Conservation (phyloP, 2,797 vertebrate species). For the Propithecus perrieri region DNA sequence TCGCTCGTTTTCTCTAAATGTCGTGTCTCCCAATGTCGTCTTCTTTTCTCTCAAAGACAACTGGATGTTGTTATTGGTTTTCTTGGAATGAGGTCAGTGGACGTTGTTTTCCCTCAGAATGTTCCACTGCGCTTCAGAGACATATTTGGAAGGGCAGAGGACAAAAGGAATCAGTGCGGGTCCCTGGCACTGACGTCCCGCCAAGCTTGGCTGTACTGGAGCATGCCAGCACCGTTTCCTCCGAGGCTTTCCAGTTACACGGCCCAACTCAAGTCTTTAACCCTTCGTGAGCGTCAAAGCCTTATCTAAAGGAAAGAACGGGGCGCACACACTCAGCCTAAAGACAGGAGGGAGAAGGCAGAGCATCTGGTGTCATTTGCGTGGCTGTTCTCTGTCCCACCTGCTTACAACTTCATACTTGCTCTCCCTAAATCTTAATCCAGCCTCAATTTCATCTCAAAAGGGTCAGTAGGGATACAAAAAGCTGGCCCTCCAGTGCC, state of each 20-base stretch:
- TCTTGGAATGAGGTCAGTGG: constrained; percentile 39
- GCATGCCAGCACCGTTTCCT: neutral
- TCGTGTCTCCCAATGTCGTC: neutral
- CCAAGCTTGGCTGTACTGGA: neutral
- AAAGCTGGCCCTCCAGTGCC: neutral
- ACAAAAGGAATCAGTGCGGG: neutral
- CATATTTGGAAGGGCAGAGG: neutral
- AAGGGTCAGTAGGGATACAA: neutral
- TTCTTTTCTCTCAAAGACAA: constrained; percentile 37
- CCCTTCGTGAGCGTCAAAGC: neutral
- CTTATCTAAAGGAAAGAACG: neutral
- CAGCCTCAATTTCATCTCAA: neutral
- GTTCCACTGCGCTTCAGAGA: neutral
- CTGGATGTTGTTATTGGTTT: neutral
- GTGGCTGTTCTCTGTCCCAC: neutral
- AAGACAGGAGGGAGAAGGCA: neutral
- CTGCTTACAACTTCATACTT: neutral
- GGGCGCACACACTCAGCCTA: neutral
- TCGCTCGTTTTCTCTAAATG: neutral
- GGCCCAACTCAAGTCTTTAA: neutral
- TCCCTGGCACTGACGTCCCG: neutral
- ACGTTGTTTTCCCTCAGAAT: neutral
- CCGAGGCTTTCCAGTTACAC: neutral
- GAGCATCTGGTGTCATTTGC: neutral
- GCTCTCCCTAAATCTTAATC: neutral